Percentiles rank a stretch among this genome's conserved stretches.
These are phyloP conservation scores for Phengaris arion DNA, from an alignment of 2,888 invertebrate genomes.

Conservation along the genomic window DNA sequence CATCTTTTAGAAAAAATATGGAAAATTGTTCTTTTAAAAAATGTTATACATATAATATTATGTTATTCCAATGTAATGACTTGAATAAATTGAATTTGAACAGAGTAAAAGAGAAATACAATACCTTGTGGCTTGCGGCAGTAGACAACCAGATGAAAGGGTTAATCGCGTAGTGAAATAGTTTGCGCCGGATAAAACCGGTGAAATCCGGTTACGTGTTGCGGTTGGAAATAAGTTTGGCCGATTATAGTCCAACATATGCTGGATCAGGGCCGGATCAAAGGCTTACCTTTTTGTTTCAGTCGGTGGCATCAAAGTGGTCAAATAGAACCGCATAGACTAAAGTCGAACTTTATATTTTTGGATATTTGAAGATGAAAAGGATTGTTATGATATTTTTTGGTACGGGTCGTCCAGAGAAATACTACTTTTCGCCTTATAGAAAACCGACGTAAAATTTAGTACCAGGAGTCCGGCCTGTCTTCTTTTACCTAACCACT, in stretches of 20 bases:
- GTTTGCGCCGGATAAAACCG: conserved; percentile 11
- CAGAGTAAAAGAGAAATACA: too few species aligned
- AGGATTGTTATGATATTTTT: neutral
- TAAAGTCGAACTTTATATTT: neutral
- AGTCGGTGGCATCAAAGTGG: neutral
- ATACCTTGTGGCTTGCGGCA: neutral
- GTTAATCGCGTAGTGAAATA: conserved; percentile 5
- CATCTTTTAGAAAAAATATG: too few species aligned
- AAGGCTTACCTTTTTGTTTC: conserved; percentile 14
- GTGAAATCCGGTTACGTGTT: conserved; percentile 5
- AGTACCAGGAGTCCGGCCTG: too few species aligned
- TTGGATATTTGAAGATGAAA: neutral
- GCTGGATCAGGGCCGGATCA: conserved; percentile 7
- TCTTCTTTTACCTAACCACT: too few species aligned
- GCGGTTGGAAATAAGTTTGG: conserved; percentile 14
- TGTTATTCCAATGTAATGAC: neutral
- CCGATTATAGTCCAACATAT: conserved; percentile 8
- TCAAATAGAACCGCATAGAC: neutral
- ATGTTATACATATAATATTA: too few species aligned
- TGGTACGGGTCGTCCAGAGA: too few species aligned
- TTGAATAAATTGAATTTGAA: neutral
- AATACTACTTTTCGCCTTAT: too few species aligned
- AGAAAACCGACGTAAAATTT: too few species aligned
- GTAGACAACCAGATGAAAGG: conserved; percentile 8
- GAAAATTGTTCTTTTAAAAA: too few species aligned